Evolutionary conservation across 2,888 invertebrate genomes (phyloP).

Genomic region (Aromia moschata): DNA sequence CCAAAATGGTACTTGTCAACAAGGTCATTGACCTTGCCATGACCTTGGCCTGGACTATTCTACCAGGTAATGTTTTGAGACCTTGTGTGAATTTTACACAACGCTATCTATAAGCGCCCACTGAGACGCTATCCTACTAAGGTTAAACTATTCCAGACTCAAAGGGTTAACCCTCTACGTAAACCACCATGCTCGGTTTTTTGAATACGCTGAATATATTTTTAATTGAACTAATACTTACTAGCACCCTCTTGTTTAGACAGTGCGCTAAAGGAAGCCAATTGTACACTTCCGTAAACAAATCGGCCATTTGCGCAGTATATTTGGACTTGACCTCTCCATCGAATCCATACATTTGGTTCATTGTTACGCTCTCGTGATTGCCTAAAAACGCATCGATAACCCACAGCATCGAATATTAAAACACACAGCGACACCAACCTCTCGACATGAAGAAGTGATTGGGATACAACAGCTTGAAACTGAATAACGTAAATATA

Average conservation of each 20-base stretch:
- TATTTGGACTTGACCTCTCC: conserved; percentile 98
- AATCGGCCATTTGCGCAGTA: conserved; percentile 91
- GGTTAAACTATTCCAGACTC: too few relatives aligned
- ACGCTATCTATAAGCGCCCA: too few relatives aligned
- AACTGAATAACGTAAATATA: conserved; percentile 96
- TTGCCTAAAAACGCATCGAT: conserved; percentile 74
- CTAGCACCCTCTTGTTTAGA: conserved; percentile 84
- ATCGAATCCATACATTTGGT: conserved; percentile 99
- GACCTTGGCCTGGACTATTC: too few relatives aligned
- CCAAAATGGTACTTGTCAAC: too few relatives aligned
- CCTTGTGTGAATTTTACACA: too few relatives aligned
- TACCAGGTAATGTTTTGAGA: too few relatives aligned
- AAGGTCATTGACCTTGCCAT: too few relatives aligned
- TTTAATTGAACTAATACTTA: conserved; percentile 56
- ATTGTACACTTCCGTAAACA: conserved; percentile 99
- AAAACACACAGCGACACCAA: conserved; percentile 57
- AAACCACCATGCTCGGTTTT: too few relatives aligned
- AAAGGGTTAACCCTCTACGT: too few relatives aligned
- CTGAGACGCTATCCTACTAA: too few relatives aligned
- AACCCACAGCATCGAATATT: background rate
- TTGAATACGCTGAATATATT: too few relatives aligned
- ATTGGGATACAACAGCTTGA: conserved; percentile 94
- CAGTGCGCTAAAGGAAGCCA: conserved; percentile 96
- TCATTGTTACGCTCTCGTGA: conserved; percentile 98
- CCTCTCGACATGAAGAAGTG: conserved; percentile 98